Base-by-base conservation (phyloP, 2,113 vertebrate genomes). In the Coryphaenoides rupestris region DNA sequence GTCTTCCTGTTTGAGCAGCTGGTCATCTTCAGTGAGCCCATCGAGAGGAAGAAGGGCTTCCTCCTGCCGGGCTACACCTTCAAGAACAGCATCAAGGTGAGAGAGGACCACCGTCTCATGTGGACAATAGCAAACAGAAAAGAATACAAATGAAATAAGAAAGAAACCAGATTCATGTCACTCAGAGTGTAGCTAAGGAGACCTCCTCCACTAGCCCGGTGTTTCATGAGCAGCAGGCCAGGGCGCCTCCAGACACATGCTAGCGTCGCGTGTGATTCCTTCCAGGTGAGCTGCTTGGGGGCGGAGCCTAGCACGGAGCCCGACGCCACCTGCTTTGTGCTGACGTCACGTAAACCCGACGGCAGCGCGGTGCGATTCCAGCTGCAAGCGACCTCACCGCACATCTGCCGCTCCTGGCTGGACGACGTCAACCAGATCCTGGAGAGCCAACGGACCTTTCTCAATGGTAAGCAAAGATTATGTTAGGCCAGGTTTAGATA, bases 1-100 rank as follows among this genome's bases (percentile, higher is more conserved):
- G 87, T 96, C 84, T 96, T 96, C 80, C 92, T 96, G 69, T 96
- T 96, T 72, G 95, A 96, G 84, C 95, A 96, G 89, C 88, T 96
- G 17, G 74, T 95, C 74, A 95, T 96, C 84, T 95, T 96, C 83
- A 96, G 95, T 0, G 95, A 96, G 77, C 92, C 93, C 17, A 88
- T 96, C 23, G 94, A 95, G 80, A 91, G 89, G 75, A 94, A 95
- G 78, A 93, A 94, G 80, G 92, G 92, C 15, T 94, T 93, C 72
- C 80, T 90, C 0, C 77, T 93, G 58, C 91, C 94, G 17, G 93
- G 92, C 40, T 96, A 95, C 62, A 90, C 91, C 67, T 95, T 94
- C 82, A 96, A 95, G 81, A 94, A 66, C 90, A 95, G 93, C 75
- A 94, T 96, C 68, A 96, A 96, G 93, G 94, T 95, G 66, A 40